These are phyloP conservation scores for Chlorocebus sabaeus DNA, from an alignment of 2,113 vertebrate species.

Conservation along the genomic window DNA sequence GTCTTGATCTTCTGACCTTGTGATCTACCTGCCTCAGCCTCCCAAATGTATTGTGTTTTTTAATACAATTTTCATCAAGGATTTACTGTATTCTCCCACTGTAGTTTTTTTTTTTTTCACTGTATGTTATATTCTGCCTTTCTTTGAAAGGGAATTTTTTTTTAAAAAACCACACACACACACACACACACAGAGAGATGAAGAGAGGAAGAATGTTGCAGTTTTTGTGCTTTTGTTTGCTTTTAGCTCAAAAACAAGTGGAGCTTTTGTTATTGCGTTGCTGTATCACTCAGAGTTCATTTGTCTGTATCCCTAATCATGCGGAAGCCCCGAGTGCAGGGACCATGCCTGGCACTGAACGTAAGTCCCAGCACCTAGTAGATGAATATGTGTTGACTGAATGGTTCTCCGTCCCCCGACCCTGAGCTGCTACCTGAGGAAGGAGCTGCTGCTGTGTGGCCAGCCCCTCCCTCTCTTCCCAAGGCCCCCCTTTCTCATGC, in stretches of 20 bases:
- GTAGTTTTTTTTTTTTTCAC: not conserved
- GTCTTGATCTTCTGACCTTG: too few relatives aligned
- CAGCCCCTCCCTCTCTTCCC: not conserved
- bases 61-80: not conserved
- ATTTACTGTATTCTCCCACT: not conserved
- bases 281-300: not conserved
- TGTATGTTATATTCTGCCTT: not conserved
- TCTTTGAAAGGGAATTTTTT: not conserved
- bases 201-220: not conserved
- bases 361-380: rapidly evolving
- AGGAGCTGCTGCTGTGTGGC: not conserved
- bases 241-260: not conserved
- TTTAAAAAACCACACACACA: not conserved
- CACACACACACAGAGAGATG: not conserved
- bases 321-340: not conserved
- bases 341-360: not conserved
- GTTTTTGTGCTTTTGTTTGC: not conserved
- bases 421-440: not conserved
- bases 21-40: too few relatives aligned
- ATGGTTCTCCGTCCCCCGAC: rapidly evolving
- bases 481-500: not conserved
- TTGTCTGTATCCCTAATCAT: not conserved
- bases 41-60: not conserved
- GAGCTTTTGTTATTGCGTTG: not conserved
- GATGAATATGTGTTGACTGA: rapidly evolving